Conservation (phyloP, 2,797 vertebrate species). For the Hafferia zeledoni region DNA sequence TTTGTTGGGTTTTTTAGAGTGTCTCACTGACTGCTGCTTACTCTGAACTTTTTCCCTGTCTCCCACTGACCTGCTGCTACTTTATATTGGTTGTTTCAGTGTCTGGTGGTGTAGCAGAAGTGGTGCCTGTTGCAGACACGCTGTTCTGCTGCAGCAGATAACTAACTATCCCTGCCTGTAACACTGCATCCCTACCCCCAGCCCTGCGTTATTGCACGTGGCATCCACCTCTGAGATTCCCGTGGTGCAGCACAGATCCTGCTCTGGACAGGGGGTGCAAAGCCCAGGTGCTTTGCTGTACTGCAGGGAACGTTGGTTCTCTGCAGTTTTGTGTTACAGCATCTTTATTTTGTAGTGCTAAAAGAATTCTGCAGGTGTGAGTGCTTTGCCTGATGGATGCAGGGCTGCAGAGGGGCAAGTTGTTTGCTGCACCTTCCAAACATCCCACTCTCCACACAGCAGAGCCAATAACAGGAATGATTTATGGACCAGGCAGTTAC, state of each 20-base stretch:
- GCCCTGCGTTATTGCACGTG: accelerated
- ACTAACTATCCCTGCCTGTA: background rate
- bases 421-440: slow-evolving; percentile 14
- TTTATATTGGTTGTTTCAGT: background rate
- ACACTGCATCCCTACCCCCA: background rate
- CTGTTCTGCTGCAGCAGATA: background rate
- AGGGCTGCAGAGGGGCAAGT: background rate
- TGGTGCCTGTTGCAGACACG: background rate
- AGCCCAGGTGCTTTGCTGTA: background rate
- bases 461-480: background rate
- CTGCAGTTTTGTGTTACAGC: background rate
- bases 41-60: background rate
- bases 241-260: background rate
- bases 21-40: background rate
- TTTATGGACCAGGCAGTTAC: background rate
- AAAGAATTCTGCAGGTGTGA: background rate
- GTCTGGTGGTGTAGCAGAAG: background rate
- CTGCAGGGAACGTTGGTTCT: background rate
- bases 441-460: background rate
- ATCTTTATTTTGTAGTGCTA: slow-evolving; percentile 19
- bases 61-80: background rate
- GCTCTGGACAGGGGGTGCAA: background rate
- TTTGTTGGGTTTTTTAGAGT: background rate
- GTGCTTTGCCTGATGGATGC: slow-evolving; percentile 14
- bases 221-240: background rate